These are phyloP conservation scores for Acanthosoma haemorrhoidale DNA, from an alignment of 2,888 invertebrate genomes.

Conservation along the genomic window DNA sequence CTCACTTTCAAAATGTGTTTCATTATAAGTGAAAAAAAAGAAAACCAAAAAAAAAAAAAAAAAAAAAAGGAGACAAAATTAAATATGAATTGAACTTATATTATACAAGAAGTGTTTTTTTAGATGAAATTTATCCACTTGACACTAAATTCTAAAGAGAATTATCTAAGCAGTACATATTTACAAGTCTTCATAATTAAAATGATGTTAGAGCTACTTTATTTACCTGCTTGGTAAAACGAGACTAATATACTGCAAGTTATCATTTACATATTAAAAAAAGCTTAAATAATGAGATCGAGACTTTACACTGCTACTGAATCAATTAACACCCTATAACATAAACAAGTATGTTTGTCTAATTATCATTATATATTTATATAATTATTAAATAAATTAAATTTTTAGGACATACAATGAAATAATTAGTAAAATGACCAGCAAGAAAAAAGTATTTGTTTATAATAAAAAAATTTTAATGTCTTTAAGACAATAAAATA, in stretches of 20 bases:
- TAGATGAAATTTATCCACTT: not conserved
- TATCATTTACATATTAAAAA: not conserved
- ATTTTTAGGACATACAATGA: not conserved
- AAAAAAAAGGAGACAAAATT: not conserved
- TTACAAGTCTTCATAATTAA: slow-evolving; percentile 4
- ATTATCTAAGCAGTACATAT: not conserved
- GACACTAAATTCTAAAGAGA: not conserved
- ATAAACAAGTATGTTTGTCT: slow-evolving; percentile 11
- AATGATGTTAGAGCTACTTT: not conserved
- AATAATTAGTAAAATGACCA: not conserved
- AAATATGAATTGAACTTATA: not conserved
- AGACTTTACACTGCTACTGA: not conserved
- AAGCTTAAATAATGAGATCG: slow-evolving; percentile 10
- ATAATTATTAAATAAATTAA: slow-evolving; percentile 2
- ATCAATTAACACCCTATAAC: not conserved
- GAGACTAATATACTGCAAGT: too few relatives aligned
- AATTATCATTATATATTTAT: too few relatives aligned
- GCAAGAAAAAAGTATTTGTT: not conserved
- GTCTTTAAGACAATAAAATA: not conserved
- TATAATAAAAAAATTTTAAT: too few relatives aligned
- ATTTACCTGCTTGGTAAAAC: not conserved
- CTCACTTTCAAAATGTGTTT: not conserved
- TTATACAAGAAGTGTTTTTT: not conserved
- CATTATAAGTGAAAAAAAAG: too few relatives aligned
- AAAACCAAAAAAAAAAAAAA: too few relatives aligned